Base-by-base conservation (phyloP, 2,888 invertebrate species). In the Steromphala cineraria region DNA sequence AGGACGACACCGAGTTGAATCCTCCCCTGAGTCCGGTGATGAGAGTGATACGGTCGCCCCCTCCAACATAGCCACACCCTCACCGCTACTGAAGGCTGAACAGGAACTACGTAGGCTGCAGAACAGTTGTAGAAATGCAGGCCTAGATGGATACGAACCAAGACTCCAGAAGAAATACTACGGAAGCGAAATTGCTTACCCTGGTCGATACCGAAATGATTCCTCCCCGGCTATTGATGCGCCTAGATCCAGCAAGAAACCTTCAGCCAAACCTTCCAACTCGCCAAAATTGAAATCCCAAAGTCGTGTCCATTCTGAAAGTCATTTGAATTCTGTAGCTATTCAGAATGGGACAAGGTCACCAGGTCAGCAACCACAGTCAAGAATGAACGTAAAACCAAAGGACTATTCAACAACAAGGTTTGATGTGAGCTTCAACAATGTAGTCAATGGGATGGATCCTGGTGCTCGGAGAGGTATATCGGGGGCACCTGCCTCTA, bases 11-110 rank as follows among this genome's bases (percentile, higher is more conserved):
- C 13, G 19, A 31, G 76, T 31, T 2, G 76, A 76, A 76, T 53
- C 53, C 0, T 53, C 55, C 31, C 75, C 79, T 5, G 85, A 83
- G 21, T 82, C 85, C 0, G 87, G 86, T 21, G 80, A 77, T 15
- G 82, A 82, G n/a, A 56, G 75, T 7, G 85, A 85, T 56, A 81
- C 80, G 5, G 24, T 19, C 2, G 15, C 67, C 10, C 67, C 78
- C 52, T 91, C n/a, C n/a, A n/a, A n/a, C n/a, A n/a, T n/a, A n/a
- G n/a, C n/a, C n/a, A n/a, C n/a, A n/a, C n/a, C n/a, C n/a, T n/a
- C 91, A 17, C 91, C 91, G 2, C 78, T 91, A 56, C 84, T 91
- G 67, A 86, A 87, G 79, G 91, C 91, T 8, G 91, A 91, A 81
- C 82, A 86, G 28, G 90, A 91, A 53, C 81, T 90, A 28, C 86